phyloP scores from a whole-genome alignment of 1,140 invertebrate species.

The Sarcophaga bullata region DNA sequence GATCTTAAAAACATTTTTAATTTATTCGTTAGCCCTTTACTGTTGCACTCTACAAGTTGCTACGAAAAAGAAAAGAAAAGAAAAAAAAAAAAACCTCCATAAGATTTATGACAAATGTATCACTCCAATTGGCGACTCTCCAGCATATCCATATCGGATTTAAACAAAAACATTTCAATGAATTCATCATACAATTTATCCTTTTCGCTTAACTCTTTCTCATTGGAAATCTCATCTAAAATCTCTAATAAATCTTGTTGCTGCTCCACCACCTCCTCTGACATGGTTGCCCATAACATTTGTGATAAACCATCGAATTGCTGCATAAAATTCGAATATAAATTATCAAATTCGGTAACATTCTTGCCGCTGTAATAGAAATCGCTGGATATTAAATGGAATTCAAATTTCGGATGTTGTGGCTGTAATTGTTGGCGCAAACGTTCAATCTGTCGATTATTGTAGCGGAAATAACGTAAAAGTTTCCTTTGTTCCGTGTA shows the following conservation, averaged over 20 bases:
- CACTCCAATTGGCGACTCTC: constrained; percentile 41
- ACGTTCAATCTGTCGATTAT: constrained; percentile 44
- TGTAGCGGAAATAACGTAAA: constrained; percentile 36
- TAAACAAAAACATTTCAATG: constrained; percentile 45
- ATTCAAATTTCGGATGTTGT: constrained; percentile 36
- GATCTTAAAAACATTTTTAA: too few species aligned
- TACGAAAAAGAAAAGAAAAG: too few species aligned
- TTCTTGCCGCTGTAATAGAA: constrained; percentile 39
- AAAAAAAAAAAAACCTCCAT: too few species aligned
- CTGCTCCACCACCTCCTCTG: constrained; percentile 38
- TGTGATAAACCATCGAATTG: constrained; percentile 32
- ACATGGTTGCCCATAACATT: constrained; percentile 35
- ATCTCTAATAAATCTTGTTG: constrained; percentile 44
- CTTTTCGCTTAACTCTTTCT: constrained; percentile 43
- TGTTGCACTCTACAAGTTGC: too few species aligned
- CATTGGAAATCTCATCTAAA: constrained; percentile 44
- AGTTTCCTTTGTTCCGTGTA: constrained; percentile 38
- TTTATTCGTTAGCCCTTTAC: too few species aligned
- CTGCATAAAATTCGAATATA: constrained; percentile 43
- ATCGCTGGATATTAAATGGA: constrained; percentile 42
- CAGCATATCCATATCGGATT: constrained; percentile 17
- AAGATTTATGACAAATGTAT: background rate
- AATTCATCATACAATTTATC: constrained; percentile 46
- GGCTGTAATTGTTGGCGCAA: constrained; percentile 40
- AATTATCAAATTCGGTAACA: constrained; percentile 44